Base-by-base conservation (phyloP, 2,113 vertebrate genomes). In the Smithornis capensis region DNA sequence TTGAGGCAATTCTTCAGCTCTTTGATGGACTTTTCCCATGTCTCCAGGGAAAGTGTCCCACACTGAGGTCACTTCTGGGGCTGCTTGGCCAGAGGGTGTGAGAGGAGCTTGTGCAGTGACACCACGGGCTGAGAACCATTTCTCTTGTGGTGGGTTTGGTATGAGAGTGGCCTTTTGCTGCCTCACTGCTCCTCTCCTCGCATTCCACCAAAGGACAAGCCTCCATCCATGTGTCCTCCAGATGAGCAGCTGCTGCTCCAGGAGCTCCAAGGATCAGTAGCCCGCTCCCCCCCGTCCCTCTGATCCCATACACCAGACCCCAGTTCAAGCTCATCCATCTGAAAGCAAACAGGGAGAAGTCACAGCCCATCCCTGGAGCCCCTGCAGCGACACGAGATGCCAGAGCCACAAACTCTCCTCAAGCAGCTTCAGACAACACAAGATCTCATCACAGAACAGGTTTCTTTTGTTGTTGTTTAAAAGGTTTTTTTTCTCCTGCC, bases 241-340 rank as follows among this genome's bases (percentile, higher is more conserved):
- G 96, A 97, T 97, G 96, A 89, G 77, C 63, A 50, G 89, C 76
- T 57, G 86, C 75, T 94, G 88, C 94, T 95, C 75, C 76, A 88
- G 92, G 71, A 96, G 94, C 94, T 88, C 92, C 88, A 69, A 7
- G 90, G 50, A 93, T 83, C 95, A 93, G 90, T 83, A 96, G 92
- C 88, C 90, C 80, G 83, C 85, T 86, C 92, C 79, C 88, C 88
- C 90, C 82, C 86, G 17, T 65, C 38, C 88, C 79, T 96, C 95
- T 94, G 96, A 96, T 96, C 90, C 84, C 73, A 42, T 60, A 44
- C 84, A 87, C 60, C 90, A 95, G 93, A 79, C 81, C 44, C 37
- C 92, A 82, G 53, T 5, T 50, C 73, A 49, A 85, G 67, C 67
- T 47, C 38, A 64, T 65, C 1, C 1, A n/a, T 24, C 79, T 88